These are phyloP conservation scores for Holotrichia oblita DNA, from an alignment of 1,140 invertebrate genomes.

Conservation along the genomic window DNA sequence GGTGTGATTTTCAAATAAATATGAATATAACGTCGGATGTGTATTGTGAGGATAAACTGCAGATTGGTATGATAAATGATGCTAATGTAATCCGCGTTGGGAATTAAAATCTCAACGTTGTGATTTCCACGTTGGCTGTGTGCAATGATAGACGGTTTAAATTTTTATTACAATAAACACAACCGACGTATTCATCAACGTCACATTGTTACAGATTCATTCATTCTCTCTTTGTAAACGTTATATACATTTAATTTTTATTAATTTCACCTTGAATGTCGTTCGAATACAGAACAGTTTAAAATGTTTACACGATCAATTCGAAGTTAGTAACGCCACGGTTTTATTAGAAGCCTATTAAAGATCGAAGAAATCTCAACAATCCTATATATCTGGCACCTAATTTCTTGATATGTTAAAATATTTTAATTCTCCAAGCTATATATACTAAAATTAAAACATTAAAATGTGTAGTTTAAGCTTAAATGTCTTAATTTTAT, in stretches of 20 bases:
- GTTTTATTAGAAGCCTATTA: too few relatives aligned
- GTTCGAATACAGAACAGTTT: neutral
- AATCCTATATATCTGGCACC: neutral
- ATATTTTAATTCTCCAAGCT: neutral
- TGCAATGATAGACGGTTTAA: neutral
- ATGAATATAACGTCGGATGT: neutral
- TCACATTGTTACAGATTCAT: neutral
- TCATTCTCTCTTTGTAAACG: too few relatives aligned
- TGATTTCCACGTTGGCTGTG: neutral
- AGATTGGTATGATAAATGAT: conserved; percentile 23
- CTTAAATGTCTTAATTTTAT: neutral
- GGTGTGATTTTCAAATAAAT: neutral
- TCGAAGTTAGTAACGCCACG: too few relatives aligned
- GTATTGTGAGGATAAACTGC: neutral
- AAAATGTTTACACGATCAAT: neutral
- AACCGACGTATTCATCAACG: neutral
- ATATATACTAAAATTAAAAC: neutral
- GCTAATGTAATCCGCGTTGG: neutral
- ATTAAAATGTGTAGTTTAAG: neutral
- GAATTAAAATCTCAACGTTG: neutral
- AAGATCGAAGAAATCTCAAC: too few relatives aligned
- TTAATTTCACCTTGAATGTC: conserved; percentile 5
- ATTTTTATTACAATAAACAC: neutral
- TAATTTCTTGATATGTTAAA: neutral
- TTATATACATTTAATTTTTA: neutral